Evolutionary conservation across 1,140 invertebrate genomes (phyloP).

Genomic region (Macrobrachium nipponense): DNA sequence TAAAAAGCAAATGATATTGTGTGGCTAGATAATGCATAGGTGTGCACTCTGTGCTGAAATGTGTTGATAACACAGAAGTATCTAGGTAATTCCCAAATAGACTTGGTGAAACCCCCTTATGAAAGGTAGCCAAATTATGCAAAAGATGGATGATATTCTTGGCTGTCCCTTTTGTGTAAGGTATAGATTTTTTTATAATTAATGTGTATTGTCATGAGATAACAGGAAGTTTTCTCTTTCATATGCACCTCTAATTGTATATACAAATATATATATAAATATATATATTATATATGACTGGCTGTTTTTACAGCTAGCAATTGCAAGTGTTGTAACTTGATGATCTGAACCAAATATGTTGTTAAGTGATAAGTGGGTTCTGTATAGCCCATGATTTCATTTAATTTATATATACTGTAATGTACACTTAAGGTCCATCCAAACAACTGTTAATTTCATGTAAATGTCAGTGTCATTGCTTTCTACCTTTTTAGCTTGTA

Average conservation of each 20-base stretch:
- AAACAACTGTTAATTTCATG: conserved; percentile 57
- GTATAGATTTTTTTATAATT: conserved; percentile 29
- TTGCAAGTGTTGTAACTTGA: conserved; percentile 44
- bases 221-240: conserved; percentile 25
- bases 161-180: conserved; percentile 24
- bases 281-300: too few species aligned
- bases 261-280: too few species aligned
- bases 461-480: conserved; percentile 58
- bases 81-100: too few species aligned
- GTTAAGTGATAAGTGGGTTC: conserved; percentile 55
- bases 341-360: conserved; percentile 62
- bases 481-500: conserved; percentile 35
- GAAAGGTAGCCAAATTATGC: conserved; percentile 10
- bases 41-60: too few species aligned
- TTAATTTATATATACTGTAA: conserved; percentile 59
- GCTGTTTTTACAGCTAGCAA: not conserved
- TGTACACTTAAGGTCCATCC: conserved; percentile 62
- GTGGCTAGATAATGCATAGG: too few species aligned
- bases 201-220: conserved; percentile 27
- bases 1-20: too few species aligned
- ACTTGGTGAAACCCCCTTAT: not conserved
- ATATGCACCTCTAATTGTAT: not conserved
- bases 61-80: too few species aligned
- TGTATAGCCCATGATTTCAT: conserved; percentile 51
- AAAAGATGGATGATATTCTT: not conserved